A percentile compares a stretch with the other conserved stretches of the same genome.
Evolutionary conservation across 2,888 invertebrate genomes (phyloP).

Genomic region (Orthosia incerta): DNA sequence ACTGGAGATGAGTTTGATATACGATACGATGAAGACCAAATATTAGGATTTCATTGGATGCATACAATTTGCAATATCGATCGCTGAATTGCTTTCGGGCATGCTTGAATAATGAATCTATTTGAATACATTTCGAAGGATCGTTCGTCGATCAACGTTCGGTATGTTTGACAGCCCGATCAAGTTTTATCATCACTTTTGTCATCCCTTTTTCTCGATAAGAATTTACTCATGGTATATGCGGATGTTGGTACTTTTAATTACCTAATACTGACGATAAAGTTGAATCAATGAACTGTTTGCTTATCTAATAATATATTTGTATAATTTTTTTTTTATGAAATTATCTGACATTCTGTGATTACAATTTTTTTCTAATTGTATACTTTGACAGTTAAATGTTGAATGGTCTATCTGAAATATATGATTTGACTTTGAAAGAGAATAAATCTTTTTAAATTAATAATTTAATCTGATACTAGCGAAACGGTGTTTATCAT

Average conservation of each 20-base stretch:
- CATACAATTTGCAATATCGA: slow-evolving; percentile 63
- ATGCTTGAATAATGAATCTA: slow-evolving; percentile 65
- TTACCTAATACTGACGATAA: neutral
- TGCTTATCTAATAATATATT: neutral
- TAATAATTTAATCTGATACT: neutral
- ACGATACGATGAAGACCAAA: slow-evolving; percentile 19
- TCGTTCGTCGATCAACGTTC: slow-evolving; percentile 25
- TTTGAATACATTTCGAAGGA: slow-evolving; percentile 61
- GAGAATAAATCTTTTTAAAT: too few species aligned
- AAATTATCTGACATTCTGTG: neutral
- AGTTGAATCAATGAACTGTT: neutral
- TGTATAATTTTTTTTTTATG: neutral
- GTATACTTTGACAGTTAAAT: too few species aligned
- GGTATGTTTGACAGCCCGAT: slow-evolving; percentile 19
- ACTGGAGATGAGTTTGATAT: slow-evolving; percentile 12
- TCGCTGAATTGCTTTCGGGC: slow-evolving; percentile 50
- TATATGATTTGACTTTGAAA: too few species aligned
- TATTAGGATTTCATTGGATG: slow-evolving; percentile 49
- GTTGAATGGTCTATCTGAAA: too few species aligned
- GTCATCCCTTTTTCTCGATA: neutral
- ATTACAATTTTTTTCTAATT: neutral
- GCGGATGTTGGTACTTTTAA: neutral
- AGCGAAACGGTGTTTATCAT: too few species aligned
- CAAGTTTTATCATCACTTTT: neutral
- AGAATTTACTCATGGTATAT: neutral